phyloP scores from a whole-genome alignment of 2,113 vertebrate species.

The Centropristis striata region DNA sequence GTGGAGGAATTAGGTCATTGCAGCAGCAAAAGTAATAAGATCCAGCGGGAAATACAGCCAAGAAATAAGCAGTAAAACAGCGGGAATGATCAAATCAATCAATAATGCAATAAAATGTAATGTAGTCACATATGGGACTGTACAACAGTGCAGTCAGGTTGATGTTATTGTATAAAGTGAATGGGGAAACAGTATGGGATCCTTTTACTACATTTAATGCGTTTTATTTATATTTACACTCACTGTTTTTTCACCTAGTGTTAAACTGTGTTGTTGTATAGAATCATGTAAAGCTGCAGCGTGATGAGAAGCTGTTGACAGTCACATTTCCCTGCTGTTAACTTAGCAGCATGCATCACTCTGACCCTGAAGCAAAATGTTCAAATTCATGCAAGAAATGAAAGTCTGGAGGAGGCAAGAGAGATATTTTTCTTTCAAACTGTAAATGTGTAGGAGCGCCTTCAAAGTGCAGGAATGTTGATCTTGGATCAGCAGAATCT shows the following conservation, averaged over 20 bases:
- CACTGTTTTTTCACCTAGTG: not conserved
- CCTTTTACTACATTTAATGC: not conserved
- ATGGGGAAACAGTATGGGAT: not conserved
- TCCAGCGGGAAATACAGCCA: constrained; percentile 10
- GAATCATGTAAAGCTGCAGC: not conserved
- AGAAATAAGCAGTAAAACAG: constrained; percentile 13
- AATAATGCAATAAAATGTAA: constrained; percentile 1
- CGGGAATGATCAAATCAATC: constrained; percentile 2
- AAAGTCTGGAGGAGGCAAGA: not conserved
- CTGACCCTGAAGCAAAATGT: constrained; percentile 13
- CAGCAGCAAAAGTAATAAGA: constrained; percentile 31
- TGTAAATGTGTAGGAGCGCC: not conserved
- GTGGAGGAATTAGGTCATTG: constrained; percentile 33
- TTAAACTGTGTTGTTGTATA: not conserved
- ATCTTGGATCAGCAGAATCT: constrained; percentile 9
- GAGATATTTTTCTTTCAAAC: not conserved
- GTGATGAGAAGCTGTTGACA: not conserved
- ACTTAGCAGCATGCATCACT: not conserved
- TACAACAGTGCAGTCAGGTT: not conserved
- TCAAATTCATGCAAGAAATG: constrained; percentile 53
- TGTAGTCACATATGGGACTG: not conserved
- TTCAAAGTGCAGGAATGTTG: constrained; percentile 20
- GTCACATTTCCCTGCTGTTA: not conserved
- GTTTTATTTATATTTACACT: not conserved
- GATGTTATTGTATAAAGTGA: not conserved